Percentiles rank a stretch among this genome's conserved stretches.
Evolutionary conservation across 2,797 vertebrate species (phyloP).

Genomic region (Vultur gryphus): DNA sequence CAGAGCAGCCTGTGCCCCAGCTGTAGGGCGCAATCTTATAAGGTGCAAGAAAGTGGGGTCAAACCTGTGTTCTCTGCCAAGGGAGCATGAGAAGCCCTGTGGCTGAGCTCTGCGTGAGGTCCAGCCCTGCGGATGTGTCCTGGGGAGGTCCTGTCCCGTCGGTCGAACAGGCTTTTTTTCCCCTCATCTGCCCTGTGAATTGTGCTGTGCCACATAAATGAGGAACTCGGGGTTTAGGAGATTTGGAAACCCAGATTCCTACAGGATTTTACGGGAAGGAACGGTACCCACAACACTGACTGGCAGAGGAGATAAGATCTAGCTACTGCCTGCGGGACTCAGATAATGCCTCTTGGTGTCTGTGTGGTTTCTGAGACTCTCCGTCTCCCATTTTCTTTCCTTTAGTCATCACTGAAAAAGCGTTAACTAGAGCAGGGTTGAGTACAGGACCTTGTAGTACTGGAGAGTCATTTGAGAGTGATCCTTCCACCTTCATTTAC

Average conservation of each 20-base stretch:
- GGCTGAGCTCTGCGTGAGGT: not conserved
- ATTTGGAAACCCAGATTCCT: not conserved
- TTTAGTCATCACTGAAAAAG: not conserved
- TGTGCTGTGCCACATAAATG: not conserved
- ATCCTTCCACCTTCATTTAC: not conserved
- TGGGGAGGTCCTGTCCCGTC: not conserved
- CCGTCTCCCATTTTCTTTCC: rapidly evolving
- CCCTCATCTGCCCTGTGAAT: not conserved
- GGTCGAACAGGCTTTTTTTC: not conserved
- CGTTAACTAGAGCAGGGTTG: not conserved
- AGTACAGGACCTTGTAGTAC: not conserved
- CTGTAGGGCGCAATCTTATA: rapidly evolving
- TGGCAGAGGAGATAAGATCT: not conserved
- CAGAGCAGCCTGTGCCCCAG: not conserved
- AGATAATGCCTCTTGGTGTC: not conserved
- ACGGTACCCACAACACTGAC: rapidly evolving
- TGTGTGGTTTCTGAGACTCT: not conserved
- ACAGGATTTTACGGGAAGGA: not conserved
- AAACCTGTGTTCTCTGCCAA: not conserved
- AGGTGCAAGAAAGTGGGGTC: not conserved
- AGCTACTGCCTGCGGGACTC: not conserved
- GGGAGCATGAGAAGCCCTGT: not conserved
- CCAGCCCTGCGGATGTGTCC: not conserved
- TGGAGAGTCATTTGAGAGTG: not conserved
- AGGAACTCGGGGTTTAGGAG: not conserved